Evolutionary conservation across 2,113 vertebrate genomes (phyloP).

Genomic region (Microcebus ravelobensis): DNA sequence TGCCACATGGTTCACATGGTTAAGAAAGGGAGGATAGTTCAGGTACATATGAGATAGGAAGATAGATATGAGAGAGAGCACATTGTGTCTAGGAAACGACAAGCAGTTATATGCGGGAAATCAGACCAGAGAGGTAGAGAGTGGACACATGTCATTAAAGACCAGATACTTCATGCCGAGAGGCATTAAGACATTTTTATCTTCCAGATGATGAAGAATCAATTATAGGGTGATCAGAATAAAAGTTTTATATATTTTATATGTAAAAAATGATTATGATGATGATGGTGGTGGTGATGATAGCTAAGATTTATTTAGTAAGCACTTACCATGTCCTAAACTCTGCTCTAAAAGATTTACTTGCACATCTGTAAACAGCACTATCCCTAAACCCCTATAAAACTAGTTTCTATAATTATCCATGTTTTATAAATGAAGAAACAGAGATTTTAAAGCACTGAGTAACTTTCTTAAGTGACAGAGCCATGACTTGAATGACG

Average conservation of each 20-base stretch:
- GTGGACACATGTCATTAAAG: neutral
- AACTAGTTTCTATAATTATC: neutral
- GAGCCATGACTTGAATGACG: neutral
- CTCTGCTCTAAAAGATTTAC: neutral
- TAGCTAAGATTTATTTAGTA: neutral
- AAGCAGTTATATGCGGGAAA: neutral
- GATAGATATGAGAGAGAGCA: neutral
- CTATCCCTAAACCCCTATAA: neutral
- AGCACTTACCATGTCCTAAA: neutral
- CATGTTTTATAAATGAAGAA: neutral
- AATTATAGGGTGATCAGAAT: neutral
- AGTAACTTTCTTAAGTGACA: neutral
- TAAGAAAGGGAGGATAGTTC: neutral
- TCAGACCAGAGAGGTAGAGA: neutral
- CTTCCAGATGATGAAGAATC: neutral
- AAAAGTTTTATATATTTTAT: neutral
- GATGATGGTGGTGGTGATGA: neutral
- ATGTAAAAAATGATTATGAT: neutral
- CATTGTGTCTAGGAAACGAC: neutral
- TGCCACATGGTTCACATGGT: neutral
- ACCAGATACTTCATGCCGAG: neutral
- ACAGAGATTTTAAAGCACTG: neutral
- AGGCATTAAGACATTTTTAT: neutral
- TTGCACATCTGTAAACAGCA: neutral
- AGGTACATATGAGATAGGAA: neutral